Base-by-base conservation (phyloP, 2,113 vertebrate genomes). In the Pygoscelis adeliae region DNA sequence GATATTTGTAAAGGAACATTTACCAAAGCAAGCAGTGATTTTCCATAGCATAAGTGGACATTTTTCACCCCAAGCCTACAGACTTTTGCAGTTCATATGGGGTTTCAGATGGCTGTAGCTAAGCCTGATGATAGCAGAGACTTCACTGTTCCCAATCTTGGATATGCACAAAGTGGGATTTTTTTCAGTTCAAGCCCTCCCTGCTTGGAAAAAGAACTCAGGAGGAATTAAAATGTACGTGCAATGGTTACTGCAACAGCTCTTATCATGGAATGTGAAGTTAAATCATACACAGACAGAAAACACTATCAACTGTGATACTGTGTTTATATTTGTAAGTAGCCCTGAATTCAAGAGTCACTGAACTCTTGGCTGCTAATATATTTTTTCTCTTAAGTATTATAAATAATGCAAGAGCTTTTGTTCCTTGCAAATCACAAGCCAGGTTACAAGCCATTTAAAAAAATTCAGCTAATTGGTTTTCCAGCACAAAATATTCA, bases 201-300 rank as follows among this genome's bases (percentile, higher is more conserved):
- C 10, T 52, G 47, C 59, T 58, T 52, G 34, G 44, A 63, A 58
- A 30, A 84, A 44, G 17, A 72, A 11, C 16, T 59, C 66, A 8
- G 1, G 2, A 29, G n/a, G 36, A 56, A 52, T 47, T 65, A 58
- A 65, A 83, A 40, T 0, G 0, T 12, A 13, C 1, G 7, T 22
- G 50, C 56, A 22, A 49, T 8, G n/a, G n/a, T 38, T 44, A 8
- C 13, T 38, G 34, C 36, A 72, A 49, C 36, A 44, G 38, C 44
- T 66, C 11, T 0, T 6, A 3, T 21, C 53, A 13, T 5, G 46
- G 46, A 47, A 36, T 4, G 13, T 76, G 19, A 52, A 34, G 5
- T 55, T 59, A n/a, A 30, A 46, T 15, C 74, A 29, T 6, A 38
- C 18, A 10, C 44, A 30, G 55, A 26, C 11, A 62, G 36, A 66